Conservation (phyloP, 2,113 vertebrate species). For the Cinclus cinclus region DNA sequence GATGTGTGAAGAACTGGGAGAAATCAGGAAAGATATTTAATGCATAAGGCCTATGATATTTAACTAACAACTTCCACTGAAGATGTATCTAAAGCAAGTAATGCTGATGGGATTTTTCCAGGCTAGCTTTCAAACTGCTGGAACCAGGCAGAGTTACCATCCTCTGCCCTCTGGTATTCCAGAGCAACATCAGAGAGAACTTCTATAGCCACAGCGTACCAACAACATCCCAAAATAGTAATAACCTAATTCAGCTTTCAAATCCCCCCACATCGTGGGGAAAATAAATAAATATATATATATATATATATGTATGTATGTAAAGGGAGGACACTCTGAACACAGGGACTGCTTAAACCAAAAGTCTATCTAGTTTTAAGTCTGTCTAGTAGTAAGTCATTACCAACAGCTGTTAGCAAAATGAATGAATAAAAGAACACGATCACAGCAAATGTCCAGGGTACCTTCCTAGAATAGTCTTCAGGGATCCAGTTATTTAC, state of each 20-base stretch:
- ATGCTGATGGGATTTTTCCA: neutral
- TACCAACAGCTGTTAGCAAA: neutral
- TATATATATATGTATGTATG: too few relatives aligned
- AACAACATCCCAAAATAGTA: neutral
- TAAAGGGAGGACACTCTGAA: neutral
- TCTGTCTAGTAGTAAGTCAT: neutral
- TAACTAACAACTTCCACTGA: neutral
- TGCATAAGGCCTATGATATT: neutral
- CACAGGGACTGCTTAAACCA: neutral
- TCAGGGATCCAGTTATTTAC: neutral
- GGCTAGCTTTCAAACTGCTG: neutral
- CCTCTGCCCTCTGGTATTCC: neutral
- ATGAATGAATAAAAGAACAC: neutral
- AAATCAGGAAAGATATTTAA: neutral
- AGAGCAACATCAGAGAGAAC: neutral
- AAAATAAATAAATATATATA: too few relatives aligned
- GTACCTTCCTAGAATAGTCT: neutral
- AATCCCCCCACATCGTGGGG: fast-evolving
- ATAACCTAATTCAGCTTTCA: neutral
- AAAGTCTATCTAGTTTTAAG: neutral
- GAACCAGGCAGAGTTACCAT: neutral
- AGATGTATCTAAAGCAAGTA: neutral
- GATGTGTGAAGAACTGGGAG: neutral
- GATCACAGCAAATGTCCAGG: neutral
- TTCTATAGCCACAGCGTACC: fast-evolving